Base-by-base conservation (phyloP, 2,797 vertebrate species). In the Pangasius krempfi region DNA sequence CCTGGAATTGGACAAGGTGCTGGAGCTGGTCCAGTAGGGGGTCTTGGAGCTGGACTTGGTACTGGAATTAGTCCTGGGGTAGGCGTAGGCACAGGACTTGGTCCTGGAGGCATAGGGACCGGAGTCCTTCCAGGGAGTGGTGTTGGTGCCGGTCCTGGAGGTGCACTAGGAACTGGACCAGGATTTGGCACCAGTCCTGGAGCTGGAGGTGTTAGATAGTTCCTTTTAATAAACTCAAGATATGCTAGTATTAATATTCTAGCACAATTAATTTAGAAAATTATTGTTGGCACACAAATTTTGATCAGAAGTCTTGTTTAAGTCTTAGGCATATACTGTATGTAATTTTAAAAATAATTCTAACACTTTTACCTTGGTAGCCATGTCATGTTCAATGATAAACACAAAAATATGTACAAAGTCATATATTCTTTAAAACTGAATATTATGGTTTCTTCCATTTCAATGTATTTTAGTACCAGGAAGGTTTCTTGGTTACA, bases 131-230 rank as follows among this genome's bases (percentile, higher is more conserved):
- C 87, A 60, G 93, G 92, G 64, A 54, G 88, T 86, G 86, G 88
- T 73, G 79, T 64, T 50, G 89, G 86, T 33, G 75, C 68, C 16
- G 81, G 90, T 80, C 72, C 62, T 64, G 83, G 56, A 78, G 88
- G 84, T 58, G 93, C 92, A 86, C 87, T 92, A 56, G 92, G 94
- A 85, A 89, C 92, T 89, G 93, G 93, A 85, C 47, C 88, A 58
- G 94, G 93, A 89, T 16, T 81, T 88, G 91, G 94, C n/a, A 93
- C 92, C 50, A 92, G 94, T 90, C 92, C 92, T 83, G 94, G 93
- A 92, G 75, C 90, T 89, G 94, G 92, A 89, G 92, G 93, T 92
- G 92, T 92, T 95, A 62, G 37, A 64, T 20, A 68, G 80, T 75
- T 70, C 14, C 20, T n/a, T 83, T 87, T 33, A 44, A 88, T 27